Evolutionary conservation across 2,113 vertebrate species (phyloP), one percentile per base, ranked within the genome.

Genomic region (Salvelinus alpinus): DNA sequence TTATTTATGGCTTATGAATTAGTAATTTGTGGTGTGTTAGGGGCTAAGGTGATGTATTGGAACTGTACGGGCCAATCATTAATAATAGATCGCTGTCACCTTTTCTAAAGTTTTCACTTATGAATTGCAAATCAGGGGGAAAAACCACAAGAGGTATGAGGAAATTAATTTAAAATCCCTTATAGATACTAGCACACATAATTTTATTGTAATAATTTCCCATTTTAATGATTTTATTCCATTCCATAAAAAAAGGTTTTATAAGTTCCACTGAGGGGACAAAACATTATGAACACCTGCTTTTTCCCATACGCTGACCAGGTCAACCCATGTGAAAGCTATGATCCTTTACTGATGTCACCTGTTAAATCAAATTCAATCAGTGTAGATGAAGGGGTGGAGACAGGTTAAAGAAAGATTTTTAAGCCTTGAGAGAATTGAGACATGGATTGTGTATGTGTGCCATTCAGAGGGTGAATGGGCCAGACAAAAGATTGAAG

Each of bases 1-100:
- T 91, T 91, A 90, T 88, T 91, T 93, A 88, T 91, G 84, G 84
- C 78, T 87, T 79, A 83, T 86, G 82, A 87, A 87, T 91, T 77
- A 72, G 68, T 92, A 86, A 93, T 92, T 89, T 88, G 81, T 82
- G 68, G 84, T 86, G 80, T 85, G 79, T 85, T 82, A 81, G 84
- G 86, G 84, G 82, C 78, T 84, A 78, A 85, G 88, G 83, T 88
- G 88, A 89, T 89, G 77, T 86, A 90, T 88, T 84, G 80, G 86
- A 77, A 80, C 83, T 76, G 83, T 78, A 54, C 65, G 71, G 83
- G 81, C 85, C 75, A 76, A 79, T 79, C 86, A 86, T 88, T 85
- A 88, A 90, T 89, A 90, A 91, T 89, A 78, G 74, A 91, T 88
- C 73, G 54, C 38, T 76, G 73, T 88, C 86, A 91, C 87, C 80